These are phyloP conservation scores for Apamea sordens DNA, from an alignment of 2,888 invertebrate genomes.

Conservation along the genomic window DNA sequence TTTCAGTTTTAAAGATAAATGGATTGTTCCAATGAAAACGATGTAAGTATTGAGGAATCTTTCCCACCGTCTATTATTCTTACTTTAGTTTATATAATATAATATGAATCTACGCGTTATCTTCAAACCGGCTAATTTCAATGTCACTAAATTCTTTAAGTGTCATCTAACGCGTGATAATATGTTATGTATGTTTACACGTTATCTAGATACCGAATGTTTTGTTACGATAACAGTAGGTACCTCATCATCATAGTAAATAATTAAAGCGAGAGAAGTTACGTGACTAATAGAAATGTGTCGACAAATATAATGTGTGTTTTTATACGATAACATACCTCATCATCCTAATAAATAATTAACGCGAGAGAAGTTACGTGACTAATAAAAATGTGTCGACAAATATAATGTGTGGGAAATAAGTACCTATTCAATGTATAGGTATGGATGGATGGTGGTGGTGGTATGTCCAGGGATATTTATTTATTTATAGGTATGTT, in stretches of 20 bases:
- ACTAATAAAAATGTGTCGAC: conserved; percentile 42
- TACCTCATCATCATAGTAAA: conserved; percentile 22
- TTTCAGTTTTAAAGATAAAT: conserved; percentile 30
- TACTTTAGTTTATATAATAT: neutral
- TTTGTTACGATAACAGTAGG: conserved; percentile 54
- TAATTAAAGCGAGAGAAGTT: conserved; percentile 46
- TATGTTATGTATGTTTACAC: conserved; percentile 27
- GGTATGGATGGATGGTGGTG: too few relatives aligned
- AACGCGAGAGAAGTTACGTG: conserved; percentile 36
- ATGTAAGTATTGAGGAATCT: conserved; percentile 10
- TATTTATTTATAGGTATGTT: too few relatives aligned
- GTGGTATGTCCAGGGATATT: too few relatives aligned
- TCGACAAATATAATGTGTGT: conserved; percentile 21
- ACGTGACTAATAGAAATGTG: conserved; percentile 39
- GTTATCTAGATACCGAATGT: conserved; percentile 29
- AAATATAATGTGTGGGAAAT: conserved; percentile 8
- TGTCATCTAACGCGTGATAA: conserved; percentile 31
- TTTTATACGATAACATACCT: conserved; percentile 46
- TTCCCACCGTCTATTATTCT: conserved; percentile 13
- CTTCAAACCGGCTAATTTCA: conserved; percentile 28
- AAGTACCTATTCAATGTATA: neutral
- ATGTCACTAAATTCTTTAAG: conserved; percentile 28
- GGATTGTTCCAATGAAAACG: conserved; percentile 9
- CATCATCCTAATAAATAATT: conserved; percentile 40
- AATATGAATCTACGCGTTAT: conserved; percentile 11